Conservation (phyloP, 1,140 invertebrate genomes). For the Listronotus bonariensis region DNA sequence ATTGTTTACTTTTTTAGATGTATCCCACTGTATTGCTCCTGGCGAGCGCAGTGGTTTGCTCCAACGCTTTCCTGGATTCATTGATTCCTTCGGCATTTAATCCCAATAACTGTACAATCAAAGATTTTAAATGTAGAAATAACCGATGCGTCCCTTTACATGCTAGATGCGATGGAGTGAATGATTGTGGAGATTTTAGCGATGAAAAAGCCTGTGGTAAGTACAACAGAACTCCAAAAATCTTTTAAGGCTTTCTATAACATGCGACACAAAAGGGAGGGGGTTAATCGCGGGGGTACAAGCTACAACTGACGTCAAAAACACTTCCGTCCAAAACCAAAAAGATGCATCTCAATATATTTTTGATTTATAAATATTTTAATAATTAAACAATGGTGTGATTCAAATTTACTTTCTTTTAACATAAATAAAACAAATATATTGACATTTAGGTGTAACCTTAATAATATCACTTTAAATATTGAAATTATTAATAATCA, state of each 20-base stretch:
- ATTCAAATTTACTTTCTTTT: no score
- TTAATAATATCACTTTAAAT: no score
- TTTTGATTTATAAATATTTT: no score
- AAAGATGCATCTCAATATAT: no score
- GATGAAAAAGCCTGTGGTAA: conserved; percentile 70
- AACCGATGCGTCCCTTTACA: conserved; percentile 48
- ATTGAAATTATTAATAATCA: no score
- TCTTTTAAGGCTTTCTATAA: conserved; percentile 12
- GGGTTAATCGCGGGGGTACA: neutral
- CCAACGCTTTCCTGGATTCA: conserved; percentile 24
- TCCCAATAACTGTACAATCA: conserved; percentile 30
- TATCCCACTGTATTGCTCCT: conserved; percentile 24
- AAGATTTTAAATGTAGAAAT: conserved; percentile 42
- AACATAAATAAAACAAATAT: no score
- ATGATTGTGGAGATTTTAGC: conserved; percentile 68
- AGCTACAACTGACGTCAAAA: neutral
- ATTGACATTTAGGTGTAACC: no score
- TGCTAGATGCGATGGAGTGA: conserved; percentile 71
- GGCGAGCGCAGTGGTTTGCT: conserved; percentile 20
- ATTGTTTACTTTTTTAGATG: conserved; percentile 31
- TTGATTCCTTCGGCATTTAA: neutral
- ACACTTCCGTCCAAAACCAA: no score
- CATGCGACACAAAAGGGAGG: neutral
- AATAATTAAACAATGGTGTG: no score
- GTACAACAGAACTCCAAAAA: conserved; percentile 10